Base-by-base conservation (phyloP, 2,797 vertebrate species). In the Channa striata region DNA sequence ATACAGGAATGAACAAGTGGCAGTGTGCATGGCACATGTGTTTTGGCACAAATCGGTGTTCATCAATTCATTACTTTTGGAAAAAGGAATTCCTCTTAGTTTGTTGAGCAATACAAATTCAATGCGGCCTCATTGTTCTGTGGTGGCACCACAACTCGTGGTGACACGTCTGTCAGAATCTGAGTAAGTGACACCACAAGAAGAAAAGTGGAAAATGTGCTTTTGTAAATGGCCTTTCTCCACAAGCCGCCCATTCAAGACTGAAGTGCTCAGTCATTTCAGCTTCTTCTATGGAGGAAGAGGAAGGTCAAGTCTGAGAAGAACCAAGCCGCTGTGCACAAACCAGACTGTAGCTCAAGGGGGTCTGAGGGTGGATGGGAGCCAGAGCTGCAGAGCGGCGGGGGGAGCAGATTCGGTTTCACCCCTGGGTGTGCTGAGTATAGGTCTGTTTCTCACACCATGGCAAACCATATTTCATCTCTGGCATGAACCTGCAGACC, bases 321-420 rank as follows among this genome's bases (percentile, higher is more conserved):
- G 85, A 87, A 90, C 59, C 85, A 82, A 81, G 42, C 49, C 23
- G 59, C 79, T 81, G 78, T 79, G 65, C 80, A 67, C 63, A 58
- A 60, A 78, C 50, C 83, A 79, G 84, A 77, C 77, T 50, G 70
- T 42, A 73, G 77, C 82, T 83, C 68, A 69, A 40, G 84, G 86
- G 85, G 77, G 74, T 83, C 75, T 78, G 77, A 14, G 78, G 46
- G 66, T 20, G 60, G 84, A 89, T 67, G 76, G 78, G 87, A 87
- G 79, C 83, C 87, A 89, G 86, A 75, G 78, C 83, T 79, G 78
- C 68, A 70, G 67, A 39, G 64, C 76, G 61, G 46, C 60, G 67
- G 74, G 68, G 60, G 78, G 68, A 79, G 78, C 6, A 30, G 90
- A 89, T 93, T 87, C 40, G 75, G 89, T 92, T 93, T 91, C 91